Conservation (phyloP, 2,113 vertebrate species). For the Hippoglossus stenolepis region DNA sequence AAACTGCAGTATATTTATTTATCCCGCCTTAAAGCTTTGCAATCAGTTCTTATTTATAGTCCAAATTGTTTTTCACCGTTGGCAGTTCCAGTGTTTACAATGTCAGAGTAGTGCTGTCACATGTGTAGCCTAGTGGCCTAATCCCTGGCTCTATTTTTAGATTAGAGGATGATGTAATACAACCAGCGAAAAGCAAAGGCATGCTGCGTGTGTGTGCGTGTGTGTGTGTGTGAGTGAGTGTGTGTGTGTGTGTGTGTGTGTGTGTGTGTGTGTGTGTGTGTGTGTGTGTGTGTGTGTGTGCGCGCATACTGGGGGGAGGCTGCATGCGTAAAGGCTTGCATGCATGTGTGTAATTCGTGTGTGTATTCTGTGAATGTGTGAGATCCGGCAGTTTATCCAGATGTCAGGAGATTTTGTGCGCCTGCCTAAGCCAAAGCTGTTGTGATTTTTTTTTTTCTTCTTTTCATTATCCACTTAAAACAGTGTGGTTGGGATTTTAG, state of each 20-base stretch:
- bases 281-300: background rate
- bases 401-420: conserved; percentile 23
- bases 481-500: background rate
- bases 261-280: background rate
- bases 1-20: background rate
- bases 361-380: conserved; percentile 35
- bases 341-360: conserved; percentile 34
- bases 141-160: conserved; percentile 72
- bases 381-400: conserved; percentile 53
- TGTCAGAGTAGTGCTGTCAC: conserved; percentile 16
- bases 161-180: conserved; percentile 58
- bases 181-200: conserved; percentile 43
- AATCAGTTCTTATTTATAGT: background rate
- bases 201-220: too few relatives aligned
- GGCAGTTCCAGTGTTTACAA: background rate
- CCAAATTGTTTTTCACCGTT: background rate
- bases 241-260: background rate
- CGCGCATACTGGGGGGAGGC: background rate
- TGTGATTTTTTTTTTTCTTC: background rate
- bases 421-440: conserved; percentile 6
- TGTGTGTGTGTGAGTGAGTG: background rate
- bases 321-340: background rate
- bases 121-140: conserved; percentile 56
- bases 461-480: background rate
- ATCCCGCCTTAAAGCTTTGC: background rate